phyloP scores from a whole-genome alignment of 2,113 vertebrate species.

The Trochalopteron elliotii region DNA sequence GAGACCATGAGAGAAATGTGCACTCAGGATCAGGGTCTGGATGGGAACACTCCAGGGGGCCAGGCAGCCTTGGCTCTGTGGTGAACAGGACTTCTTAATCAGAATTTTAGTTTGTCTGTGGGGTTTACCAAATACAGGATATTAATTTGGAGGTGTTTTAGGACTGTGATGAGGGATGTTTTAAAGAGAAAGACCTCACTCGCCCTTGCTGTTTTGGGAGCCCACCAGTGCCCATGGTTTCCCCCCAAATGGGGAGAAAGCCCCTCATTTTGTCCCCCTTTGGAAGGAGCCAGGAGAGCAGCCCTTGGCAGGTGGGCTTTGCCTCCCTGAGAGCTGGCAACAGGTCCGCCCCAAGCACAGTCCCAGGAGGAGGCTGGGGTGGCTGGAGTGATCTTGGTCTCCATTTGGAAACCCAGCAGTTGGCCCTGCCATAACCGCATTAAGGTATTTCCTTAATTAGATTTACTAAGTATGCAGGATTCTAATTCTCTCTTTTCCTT shows the following conservation, averaged over 20 bases:
- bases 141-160: background rate
- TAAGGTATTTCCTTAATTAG: slow-evolving; percentile 45
- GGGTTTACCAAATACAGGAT: background rate
- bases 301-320: background rate
- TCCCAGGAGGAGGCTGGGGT: background rate
- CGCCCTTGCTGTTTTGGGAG: background rate
- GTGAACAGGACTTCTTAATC: background rate
- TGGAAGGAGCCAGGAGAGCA: background rate
- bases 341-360: background rate
- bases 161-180: background rate
- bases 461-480: slow-evolving; percentile 22
- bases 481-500: background rate
- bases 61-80: background rate
- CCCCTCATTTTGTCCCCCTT: background rate
- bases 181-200: background rate
- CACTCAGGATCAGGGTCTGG: fast-evolving
- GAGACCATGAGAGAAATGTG: background rate
- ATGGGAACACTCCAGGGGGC: background rate
- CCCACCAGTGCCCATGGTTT: fast-evolving
- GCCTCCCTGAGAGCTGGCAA: background rate
- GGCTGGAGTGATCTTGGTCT: background rate
- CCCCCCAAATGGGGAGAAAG: background rate
- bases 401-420: background rate
- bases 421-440: background rate
- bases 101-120: fast-evolving